These are phyloP conservation scores for Catonia carolina DNA, from an alignment of 2,888 invertebrate genomes.

Conservation along the genomic window DNA sequence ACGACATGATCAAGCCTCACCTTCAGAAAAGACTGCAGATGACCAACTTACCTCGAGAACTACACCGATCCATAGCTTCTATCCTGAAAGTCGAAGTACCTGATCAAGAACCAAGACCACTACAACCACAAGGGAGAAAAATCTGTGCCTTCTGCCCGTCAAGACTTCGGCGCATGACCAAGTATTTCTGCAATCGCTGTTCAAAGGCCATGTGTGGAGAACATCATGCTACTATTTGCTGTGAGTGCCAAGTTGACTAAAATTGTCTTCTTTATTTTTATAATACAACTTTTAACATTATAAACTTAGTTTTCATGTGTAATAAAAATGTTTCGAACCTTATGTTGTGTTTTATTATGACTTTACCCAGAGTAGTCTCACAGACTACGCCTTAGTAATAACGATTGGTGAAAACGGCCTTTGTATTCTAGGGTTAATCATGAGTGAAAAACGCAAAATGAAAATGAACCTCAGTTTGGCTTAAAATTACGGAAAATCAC, in stretches of 20 bases:
- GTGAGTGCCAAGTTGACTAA: conserved; percentile 5
- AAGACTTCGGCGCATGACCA: conserved; percentile 11
- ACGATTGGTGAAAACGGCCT: conserved; percentile 2
- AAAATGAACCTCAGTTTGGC: too few relatives aligned
- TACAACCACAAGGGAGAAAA: conserved; percentile 11
- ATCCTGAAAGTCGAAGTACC: not conserved
- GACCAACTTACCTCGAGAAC: conserved; percentile 9
- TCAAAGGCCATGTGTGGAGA: conserved; percentile 12
- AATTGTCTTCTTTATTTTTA: not conserved
- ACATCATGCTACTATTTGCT: conserved; percentile 6
- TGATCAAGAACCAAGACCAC: conserved; percentile 1
- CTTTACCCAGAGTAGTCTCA: not conserved
- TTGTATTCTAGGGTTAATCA: not conserved
- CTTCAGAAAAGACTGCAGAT: too few relatives aligned
- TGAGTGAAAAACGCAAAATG: too few relatives aligned
- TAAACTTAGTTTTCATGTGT: not conserved
- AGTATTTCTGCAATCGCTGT: conserved; percentile 11
- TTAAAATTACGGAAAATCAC: too few relatives aligned
- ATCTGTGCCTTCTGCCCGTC: conserved; percentile 13
- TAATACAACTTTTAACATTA: not conserved
- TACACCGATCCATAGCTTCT: conserved; percentile 3
- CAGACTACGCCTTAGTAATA: conserved; percentile 5
- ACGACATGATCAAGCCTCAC: conserved; percentile 2
- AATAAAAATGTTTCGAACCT: conserved; percentile 3
- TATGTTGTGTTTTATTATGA: conserved; percentile 1